Base-by-base conservation (phyloP, 2,113 vertebrate species). In the Artemisiospiza belli region DNA sequence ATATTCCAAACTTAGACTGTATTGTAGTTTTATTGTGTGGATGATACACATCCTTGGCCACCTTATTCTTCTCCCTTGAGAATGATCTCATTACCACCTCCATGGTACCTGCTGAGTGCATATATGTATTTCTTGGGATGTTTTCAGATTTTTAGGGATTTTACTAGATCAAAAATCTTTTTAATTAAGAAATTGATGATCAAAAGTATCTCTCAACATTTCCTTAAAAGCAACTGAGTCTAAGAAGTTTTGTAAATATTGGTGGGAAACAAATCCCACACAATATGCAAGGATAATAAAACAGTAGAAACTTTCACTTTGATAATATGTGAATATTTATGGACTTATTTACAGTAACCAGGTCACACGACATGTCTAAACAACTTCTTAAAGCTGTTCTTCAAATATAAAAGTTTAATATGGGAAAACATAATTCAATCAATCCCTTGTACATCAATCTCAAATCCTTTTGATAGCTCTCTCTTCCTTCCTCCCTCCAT, bases 281-380 rank as follows among this genome's bases (percentile, higher is more conserved):
- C 24, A 78, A 57, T 13, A 9, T 57, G 39, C 33, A 83, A 82
- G 41, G 35, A 58, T 67, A 76, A 66, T 85, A 87, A 84, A 92
- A 63, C 15, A 33, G 35, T 57, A 31, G 57, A 95, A 96, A 62
- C 22, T 66, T 46, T 69, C 35, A 43, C 51, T 95, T 82, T 86
- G 67, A 62, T 86, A 74, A 68, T 52, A 88, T 31, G 79, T 63
- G 43, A 86, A 83, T 90, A 92, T 83, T 93, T 85, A 89, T 84
- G 51, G 23, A 39, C 8, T 49, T 63, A 70, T 81, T 91, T 61
- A 66, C 21, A 79, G 43, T 46, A 83, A 74, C 33, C 52, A 57
- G 72, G 28, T 88, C 75, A 83, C 43, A 70, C 0, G 0, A 66
- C 27, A 13, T 15, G 24, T 70, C 39, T 90, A 90, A 92, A 87